Evolutionary conservation across 2,797 vertebrate species (phyloP).

Genomic region (Salmo trutta): DNA sequence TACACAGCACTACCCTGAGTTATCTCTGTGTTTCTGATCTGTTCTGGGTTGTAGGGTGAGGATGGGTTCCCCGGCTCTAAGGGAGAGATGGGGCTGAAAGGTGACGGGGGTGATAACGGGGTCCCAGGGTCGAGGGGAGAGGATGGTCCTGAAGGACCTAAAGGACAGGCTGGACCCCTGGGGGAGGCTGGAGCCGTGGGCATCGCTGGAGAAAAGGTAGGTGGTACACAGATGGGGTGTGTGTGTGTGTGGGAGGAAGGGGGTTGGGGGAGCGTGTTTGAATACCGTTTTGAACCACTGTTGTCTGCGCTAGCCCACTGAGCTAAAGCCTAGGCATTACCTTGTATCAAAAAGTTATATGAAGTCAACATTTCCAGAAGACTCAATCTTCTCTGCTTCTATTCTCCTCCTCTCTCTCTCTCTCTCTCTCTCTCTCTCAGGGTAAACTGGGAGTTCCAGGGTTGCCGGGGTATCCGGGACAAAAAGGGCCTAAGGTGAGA

Average conservation of each 20-base stretch:
- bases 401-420: conserved; percentile 3
- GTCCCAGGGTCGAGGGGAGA: conserved; percentile 84
- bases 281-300: not conserved
- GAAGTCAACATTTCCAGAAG: not conserved
- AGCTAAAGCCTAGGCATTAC: too few species aligned
- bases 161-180: conserved; percentile 86
- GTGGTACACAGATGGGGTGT: not conserved
- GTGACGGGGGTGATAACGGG: conserved; percentile 89
- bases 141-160: conserved; percentile 92
- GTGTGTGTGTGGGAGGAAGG: too few species aligned
- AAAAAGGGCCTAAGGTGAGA: conserved; percentile 83
- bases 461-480: conserved; percentile 86
- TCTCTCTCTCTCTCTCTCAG: conserved; percentile 57
- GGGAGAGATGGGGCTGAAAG: conserved; percentile 94
- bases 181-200: conserved; percentile 86
- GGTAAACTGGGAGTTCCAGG: conserved; percentile 87
- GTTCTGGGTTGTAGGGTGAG: conserved; percentile 83
- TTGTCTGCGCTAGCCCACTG: too few species aligned
- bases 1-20: not conserved
- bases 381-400: conserved; percentile 3
- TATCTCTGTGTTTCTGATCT: not conserved
- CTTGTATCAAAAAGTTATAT: not conserved
- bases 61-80: conserved; percentile 95
- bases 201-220: conserved; percentile 89
- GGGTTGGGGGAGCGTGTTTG: not conserved